These are phyloP conservation scores for Drosophila koepferae DNA, from an alignment of 2,888 invertebrate genomes.

Conservation along the genomic window DNA sequence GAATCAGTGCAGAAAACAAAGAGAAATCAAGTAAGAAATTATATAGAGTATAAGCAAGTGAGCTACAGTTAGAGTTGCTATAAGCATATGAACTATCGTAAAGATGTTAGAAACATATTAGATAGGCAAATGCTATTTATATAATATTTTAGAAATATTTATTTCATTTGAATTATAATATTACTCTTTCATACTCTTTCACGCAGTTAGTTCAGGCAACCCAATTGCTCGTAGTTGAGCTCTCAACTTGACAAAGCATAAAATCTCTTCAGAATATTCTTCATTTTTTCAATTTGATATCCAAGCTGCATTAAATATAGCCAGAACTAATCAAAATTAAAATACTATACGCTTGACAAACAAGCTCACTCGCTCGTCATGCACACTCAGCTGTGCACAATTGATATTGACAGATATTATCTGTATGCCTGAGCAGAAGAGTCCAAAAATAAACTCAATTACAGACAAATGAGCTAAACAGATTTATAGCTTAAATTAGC, in stretches of 20 bases:
- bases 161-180: too few relatives aligned
- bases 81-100: too few relatives aligned
- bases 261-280: background rate
- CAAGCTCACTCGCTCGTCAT: background rate
- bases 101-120: too few relatives aligned
- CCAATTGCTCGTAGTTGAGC: too few relatives aligned
- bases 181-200: too few relatives aligned
- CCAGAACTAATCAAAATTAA: background rate
- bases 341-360: background rate
- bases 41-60: background rate
- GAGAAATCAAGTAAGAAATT: background rate
- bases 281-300: background rate
- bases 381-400: background rate
- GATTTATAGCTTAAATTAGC: background rate
- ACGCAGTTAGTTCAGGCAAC: too few relatives aligned
- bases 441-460: background rate
- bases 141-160: too few relatives aligned
- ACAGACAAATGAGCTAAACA: background rate
- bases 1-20: constrained; percentile 3
- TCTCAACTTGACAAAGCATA: background rate
- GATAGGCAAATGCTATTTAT: too few relatives aligned
- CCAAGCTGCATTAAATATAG: background rate
- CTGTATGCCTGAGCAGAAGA: background rate
- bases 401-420: background rate
- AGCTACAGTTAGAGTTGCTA: background rate